Conservation (phyloP, 2,113 vertebrate species). For the Tachuris rubrigastra region DNA sequence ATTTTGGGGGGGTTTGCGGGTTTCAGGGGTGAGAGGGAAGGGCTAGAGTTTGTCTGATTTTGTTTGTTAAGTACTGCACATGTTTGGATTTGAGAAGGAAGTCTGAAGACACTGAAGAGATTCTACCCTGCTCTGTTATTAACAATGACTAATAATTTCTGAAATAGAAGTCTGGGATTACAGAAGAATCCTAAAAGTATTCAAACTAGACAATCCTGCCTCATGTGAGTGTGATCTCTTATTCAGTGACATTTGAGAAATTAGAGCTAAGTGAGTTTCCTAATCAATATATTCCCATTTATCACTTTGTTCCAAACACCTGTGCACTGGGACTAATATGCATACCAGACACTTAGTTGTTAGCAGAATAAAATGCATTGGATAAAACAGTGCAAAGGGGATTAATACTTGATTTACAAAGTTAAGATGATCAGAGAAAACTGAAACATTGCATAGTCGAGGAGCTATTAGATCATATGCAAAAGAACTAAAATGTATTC, state of each 20-base stretch:
- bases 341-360: background rate
- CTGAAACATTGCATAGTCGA: background rate
- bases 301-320: background rate
- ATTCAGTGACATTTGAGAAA: conserved; percentile 28
- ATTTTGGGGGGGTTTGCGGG: accelerated
- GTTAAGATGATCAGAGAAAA: background rate
- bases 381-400: background rate
- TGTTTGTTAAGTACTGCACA: background rate
- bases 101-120: background rate
- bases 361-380: background rate
- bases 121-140: background rate
- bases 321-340: background rate
- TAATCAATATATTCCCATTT: conserved; percentile 11
- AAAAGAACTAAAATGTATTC: background rate
- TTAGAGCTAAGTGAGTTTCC: background rate
- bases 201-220: background rate
- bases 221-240: background rate
- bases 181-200: background rate
- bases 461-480: background rate
- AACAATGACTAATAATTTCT: background rate
- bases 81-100: background rate
- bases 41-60: background rate
- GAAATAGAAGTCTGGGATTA: background rate
- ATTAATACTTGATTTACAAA: background rate
- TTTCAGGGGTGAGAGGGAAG: accelerated